Conservation (phyloP, 1,140 invertebrate genomes). For the Octopus sinensis region DNA sequence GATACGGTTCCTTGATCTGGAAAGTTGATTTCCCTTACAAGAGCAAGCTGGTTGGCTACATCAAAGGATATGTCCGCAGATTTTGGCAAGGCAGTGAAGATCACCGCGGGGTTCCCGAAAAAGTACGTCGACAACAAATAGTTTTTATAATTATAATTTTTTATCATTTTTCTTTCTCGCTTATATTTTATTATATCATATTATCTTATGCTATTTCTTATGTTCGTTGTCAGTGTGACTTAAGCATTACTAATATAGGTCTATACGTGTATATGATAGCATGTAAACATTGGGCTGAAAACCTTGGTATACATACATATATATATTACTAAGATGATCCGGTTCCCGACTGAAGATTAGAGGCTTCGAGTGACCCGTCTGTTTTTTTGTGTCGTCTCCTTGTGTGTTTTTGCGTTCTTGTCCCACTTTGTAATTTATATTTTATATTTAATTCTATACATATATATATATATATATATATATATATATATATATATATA, state of each 20-base stretch:
- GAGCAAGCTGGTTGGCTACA: constrained; percentile 72
- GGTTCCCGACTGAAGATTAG: no score
- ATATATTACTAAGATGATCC: no score
- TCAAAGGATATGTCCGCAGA: constrained; percentile 77
- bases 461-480: constrained; percentile 21
- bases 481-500: constrained; percentile 20
- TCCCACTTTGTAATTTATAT: neutral
- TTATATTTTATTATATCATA: neutral
- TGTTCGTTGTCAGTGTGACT: no score
- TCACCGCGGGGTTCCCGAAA: constrained; percentile 79
- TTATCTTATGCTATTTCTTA: no score
- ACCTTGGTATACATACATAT: no score
- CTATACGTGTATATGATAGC: no score
- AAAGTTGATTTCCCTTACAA: constrained; percentile 86
- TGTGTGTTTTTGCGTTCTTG: no score
- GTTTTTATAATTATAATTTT: neutral
- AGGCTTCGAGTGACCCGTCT: no score
- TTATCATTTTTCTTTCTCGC: neutral
- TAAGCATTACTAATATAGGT: no score
- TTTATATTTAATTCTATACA: neutral
- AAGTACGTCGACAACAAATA: constrained; percentile 60
- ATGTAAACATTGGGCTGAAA: no score
- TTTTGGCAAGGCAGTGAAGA: constrained; percentile 91
- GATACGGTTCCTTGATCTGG: constrained; percentile 91
- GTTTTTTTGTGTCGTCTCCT: no score